phyloP scores from a whole-genome alignment of 2,888 invertebrate genomes.

The Galerucella nymphaeae region DNA sequence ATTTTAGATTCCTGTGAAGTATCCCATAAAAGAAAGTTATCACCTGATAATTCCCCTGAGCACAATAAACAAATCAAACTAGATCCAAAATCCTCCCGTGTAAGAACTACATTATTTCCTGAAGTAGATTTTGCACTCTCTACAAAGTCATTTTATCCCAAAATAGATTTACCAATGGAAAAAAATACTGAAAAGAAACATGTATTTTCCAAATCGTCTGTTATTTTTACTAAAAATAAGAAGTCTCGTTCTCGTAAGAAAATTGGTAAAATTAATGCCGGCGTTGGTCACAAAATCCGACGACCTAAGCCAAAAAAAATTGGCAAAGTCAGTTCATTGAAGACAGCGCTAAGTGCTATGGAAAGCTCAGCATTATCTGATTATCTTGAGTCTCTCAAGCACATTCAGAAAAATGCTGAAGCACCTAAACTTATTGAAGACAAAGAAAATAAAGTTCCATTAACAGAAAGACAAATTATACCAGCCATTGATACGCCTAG shows the following conservation, averaged over 20 bases:
- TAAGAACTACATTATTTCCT: constrained; percentile 61
- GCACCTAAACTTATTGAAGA: constrained; percentile 35
- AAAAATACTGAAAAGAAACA: constrained; percentile 34
- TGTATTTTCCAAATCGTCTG: constrained; percentile 17
- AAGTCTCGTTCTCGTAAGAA: constrained; percentile 35
- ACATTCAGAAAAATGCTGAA: constrained; percentile 40
- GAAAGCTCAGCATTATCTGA: constrained; percentile 55
- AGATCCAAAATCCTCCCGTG: constrained; percentile 57
- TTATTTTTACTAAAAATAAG: constrained; percentile 27
- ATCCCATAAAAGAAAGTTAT: constrained; percentile 46
- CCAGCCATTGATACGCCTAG: constrained; percentile 20
- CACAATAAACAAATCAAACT: constrained; percentile 43
- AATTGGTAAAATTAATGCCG: constrained; percentile 73
- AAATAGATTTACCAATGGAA: constrained; percentile 54
- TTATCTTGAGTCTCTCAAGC: constrained; percentile 48
- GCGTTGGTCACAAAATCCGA: constrained; percentile 73
- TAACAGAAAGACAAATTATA: constrained; percentile 31
- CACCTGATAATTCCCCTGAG: constrained; percentile 46
- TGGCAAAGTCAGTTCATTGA: constrained; percentile 49
- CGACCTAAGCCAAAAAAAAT: constrained; percentile 69
- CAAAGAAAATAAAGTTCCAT: constrained; percentile 40
- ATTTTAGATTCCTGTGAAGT: constrained; percentile 50
- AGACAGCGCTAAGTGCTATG: constrained; percentile 48
- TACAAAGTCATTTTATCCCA: constrained; percentile 70
- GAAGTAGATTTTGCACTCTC: constrained; percentile 65